A percentile compares a stretch with the other conserved stretches of the same genome.
phyloP scores from a whole-genome alignment of 2,113 vertebrate genomes.

The Ophthalmolycus amberensis region DNA sequence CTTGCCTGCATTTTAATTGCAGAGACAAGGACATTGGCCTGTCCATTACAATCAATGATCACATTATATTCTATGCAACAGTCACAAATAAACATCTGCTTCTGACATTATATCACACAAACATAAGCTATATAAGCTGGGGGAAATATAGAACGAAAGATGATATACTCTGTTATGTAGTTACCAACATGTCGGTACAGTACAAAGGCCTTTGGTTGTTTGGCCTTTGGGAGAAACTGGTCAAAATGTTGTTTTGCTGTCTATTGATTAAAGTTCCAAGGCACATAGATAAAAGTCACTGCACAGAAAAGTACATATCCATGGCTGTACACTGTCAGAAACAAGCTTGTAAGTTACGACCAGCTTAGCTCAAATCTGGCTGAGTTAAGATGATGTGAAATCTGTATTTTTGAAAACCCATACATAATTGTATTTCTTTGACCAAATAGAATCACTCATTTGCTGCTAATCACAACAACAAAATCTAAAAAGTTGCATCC shows the following conservation, averaged over 20 bases:
- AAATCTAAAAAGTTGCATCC: neutral
- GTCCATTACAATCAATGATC: constrained; percentile 68
- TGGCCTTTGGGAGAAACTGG: constrained; percentile 19
- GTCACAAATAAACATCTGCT: constrained; percentile 69
- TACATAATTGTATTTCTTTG: neutral
- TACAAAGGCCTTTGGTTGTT: constrained; percentile 66
- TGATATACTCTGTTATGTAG: constrained; percentile 29
- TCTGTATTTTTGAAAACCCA: constrained; percentile 1
- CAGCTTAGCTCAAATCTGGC: neutral
- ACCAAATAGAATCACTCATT: neutral
- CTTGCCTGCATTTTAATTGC: constrained; percentile 63
- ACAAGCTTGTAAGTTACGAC: constrained; percentile 23
- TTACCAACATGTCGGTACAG: constrained; percentile 38
- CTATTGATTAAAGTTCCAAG: constrained; percentile 51
- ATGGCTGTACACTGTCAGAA: constrained; percentile 31
- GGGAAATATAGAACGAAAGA: constrained; percentile 19
- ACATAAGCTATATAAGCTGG: constrained; percentile 46
- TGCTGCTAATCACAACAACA: neutral
- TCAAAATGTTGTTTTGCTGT: constrained; percentile 28
- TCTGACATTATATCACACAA: constrained; percentile 56
- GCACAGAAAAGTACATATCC: constrained; percentile 52
- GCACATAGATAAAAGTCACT: constrained; percentile 63
- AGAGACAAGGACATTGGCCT: constrained; percentile 43
- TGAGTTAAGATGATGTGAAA: neutral
- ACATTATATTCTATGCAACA: constrained; percentile 62